These are phyloP conservation scores for Cephalopholis sonnerati DNA, from an alignment of 2,113 vertebrate species.

Conservation along the genomic window DNA sequence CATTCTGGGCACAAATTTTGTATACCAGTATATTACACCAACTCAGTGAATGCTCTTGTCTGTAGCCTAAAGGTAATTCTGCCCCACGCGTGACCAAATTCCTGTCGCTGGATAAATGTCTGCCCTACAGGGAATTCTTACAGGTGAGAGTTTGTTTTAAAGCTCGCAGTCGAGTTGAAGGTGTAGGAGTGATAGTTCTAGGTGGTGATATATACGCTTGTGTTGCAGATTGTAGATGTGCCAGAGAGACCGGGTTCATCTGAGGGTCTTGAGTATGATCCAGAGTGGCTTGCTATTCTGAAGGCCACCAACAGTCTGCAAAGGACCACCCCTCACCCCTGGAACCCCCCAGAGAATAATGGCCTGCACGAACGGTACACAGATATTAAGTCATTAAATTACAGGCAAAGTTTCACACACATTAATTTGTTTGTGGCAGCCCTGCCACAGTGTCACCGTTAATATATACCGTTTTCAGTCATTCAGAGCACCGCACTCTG, in stretches of 20 bases:
- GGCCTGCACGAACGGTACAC: slow-evolving; percentile 89
- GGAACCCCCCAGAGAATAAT: slow-evolving; percentile 95
- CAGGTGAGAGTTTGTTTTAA: slow-evolving; percentile 86
- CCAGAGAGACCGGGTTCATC: slow-evolving; percentile 90
- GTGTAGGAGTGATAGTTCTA: not conserved
- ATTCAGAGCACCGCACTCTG: too few species aligned
- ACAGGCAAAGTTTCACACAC: not conserved
- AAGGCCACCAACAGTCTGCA: slow-evolving; percentile 91
- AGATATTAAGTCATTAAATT: not conserved
- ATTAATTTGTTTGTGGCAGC: too few species aligned
- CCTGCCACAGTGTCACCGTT: too few species aligned
- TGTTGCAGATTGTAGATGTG: slow-evolving; percentile 88
- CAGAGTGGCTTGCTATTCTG: slow-evolving; percentile 95
- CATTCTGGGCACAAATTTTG: not conserved
- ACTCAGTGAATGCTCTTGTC: slow-evolving; percentile 3
- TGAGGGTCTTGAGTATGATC: slow-evolving; percentile 91
- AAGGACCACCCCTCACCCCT: slow-evolving; percentile 85
- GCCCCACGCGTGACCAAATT: slow-evolving; percentile 93
- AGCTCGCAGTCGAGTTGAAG: not conserved
- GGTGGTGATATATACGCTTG: not conserved
- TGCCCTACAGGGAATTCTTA: slow-evolving; percentile 95
- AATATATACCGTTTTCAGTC: too few species aligned
- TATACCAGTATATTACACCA: not conserved
- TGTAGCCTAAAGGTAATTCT: slow-evolving; percentile 82
- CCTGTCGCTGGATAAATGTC: slow-evolving; percentile 97